Conservation (phyloP, 2,113 vertebrate genomes). For the Lophochroa leadbeateri region DNA sequence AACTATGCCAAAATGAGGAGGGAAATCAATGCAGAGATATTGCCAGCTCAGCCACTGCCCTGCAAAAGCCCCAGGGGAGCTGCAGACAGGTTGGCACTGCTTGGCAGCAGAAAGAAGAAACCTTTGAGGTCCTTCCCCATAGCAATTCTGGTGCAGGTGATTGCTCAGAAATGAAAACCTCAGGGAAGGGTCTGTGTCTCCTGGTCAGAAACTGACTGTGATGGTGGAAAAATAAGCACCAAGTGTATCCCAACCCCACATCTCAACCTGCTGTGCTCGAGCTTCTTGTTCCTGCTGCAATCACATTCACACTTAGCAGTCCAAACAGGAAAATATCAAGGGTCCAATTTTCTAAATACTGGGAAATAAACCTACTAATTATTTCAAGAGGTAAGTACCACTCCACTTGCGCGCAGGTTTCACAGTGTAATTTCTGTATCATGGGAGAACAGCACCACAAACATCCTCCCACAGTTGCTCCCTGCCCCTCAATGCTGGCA, state of each 20-base stretch:
- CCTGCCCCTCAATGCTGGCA: background rate
- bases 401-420: constrained; percentile 40
- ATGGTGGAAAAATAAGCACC: background rate
- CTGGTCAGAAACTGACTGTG: background rate
- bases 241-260: background rate
- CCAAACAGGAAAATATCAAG: constrained; percentile 71
- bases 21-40: background rate
- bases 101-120: background rate
- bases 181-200: background rate
- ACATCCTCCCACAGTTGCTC: background rate
- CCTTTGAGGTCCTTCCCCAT: background rate
- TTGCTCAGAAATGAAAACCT: background rate
- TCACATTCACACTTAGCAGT: constrained; percentile 47
- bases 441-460: constrained; percentile 46
- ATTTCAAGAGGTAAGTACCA: constrained; percentile 66
- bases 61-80: rapidly evolving
- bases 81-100: background rate
- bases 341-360: constrained; percentile 71
- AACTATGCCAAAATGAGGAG: background rate
- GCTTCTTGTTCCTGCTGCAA: constrained; percentile 30
- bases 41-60: background rate
- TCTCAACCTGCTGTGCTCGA: background rate
- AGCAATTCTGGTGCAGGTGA: background rate
- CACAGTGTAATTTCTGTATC: constrained; percentile 52
- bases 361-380: constrained; percentile 68